Base-by-base conservation (phyloP, 92 coral and sea anemone genomes). In the Scolanthus callimorphus region DNA sequence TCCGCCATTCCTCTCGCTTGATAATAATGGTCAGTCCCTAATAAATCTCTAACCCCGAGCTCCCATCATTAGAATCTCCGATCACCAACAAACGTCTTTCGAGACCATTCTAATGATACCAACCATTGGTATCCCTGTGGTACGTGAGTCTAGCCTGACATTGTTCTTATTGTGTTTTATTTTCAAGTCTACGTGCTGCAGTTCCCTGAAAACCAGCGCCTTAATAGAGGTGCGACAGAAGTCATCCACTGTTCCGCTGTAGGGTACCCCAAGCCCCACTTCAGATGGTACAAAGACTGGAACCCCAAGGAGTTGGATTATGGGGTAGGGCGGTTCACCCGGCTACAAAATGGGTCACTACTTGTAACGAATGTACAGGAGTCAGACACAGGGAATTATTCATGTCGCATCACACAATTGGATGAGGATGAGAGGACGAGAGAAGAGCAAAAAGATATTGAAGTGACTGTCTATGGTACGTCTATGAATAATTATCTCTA, bases 351-450 rank as follows among this genome's bases (percentile, higher is more conserved):
- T 45, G 96, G 96, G 19, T 73, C 85, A 0, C 68, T 87, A 17
- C 27, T 67, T 17, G 64, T 87, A 31, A 19, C 45, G n/a, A 67
- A 80, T 8, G 85, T 77, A 4, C 74, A 66, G 10, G 96, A 78
- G 15, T 30, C 4, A 29, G 96, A 87, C 54, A 51, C 65, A 0
- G 89, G 69, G 0, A 50, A 55, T 52, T 87, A 87, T 24, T 63
- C 70, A 25, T 87, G 90, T 56, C 85, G 82, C 29, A 87, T 87
- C 22, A 57, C 81, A 15, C 96, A 87, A 59, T 75, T 87, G 31
- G 81, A 76, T 29, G 69, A 67, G 19, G 49, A 39, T 31, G 50
- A 58, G 2, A 74, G 82, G 45, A 29, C 76, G 17, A 80, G 95
- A 12, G 95, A 87, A 26, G 83, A 82, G 67, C 27, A 49, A 21